Percentiles rank a stretch among this genome's conserved stretches.
Conservation (phyloP, 2,888 invertebrate species). For the Tiliacea aurago region DNA sequence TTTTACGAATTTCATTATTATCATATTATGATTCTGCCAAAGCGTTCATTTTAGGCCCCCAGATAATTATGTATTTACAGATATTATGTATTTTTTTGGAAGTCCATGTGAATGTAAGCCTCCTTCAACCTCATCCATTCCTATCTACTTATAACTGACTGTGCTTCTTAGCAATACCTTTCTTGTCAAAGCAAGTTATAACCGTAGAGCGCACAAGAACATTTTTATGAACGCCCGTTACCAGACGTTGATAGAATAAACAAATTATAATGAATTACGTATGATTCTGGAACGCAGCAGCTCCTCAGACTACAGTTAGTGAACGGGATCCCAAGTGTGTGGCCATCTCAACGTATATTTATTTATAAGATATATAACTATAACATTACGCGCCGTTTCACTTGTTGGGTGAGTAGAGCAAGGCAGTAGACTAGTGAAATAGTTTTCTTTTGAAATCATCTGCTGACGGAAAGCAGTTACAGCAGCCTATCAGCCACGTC, state of each 20-base stretch:
- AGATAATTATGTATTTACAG: no score
- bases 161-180: neutral
- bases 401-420: conserved; percentile 12
- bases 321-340: conserved; percentile 53
- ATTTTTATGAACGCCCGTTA: conserved; percentile 6
- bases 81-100: no score
- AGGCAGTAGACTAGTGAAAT: conserved; percentile 10
- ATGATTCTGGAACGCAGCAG: conserved; percentile 61
- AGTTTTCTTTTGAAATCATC: conserved; percentile 18
- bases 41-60: no score
- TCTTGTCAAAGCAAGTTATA: neutral
- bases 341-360: conserved; percentile 32
- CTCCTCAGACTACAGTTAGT: conserved; percentile 41
- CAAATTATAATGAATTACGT: conserved; percentile 60
- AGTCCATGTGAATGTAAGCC: neutral
- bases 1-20: no score
- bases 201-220: neutral
- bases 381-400: conserved; percentile 18
- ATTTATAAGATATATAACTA: conserved; percentile 29
- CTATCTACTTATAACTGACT: neutral
- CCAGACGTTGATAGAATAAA: conserved; percentile 39
- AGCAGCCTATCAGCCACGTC: neutral
- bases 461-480: neutral
- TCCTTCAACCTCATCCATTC: neutral
- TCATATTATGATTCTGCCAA: no score